Percentiles rank a stretch among this genome's conserved stretches.
phyloP scores from a whole-genome alignment of 1,140 invertebrate genomes.

The Charaxes varanes region DNA sequence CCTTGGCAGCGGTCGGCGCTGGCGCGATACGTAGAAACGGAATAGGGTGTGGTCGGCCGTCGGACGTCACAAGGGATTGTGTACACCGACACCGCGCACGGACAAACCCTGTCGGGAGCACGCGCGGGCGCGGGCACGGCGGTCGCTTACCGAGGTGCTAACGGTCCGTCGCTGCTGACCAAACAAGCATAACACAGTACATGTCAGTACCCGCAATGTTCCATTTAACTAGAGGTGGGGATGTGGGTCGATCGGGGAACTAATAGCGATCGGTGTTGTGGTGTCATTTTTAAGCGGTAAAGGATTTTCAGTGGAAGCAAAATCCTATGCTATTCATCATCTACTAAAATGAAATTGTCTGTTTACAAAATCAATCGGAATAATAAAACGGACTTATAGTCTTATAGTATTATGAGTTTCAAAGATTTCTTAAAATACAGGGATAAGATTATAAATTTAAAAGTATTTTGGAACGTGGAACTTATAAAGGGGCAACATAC shows the following conservation, averaged over 20 bases:
- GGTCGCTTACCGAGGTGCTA: constrained; percentile 70
- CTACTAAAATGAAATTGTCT: constrained; percentile 1
- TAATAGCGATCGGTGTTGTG: constrained; percentile 20
- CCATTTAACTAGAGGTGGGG: constrained; percentile 38
- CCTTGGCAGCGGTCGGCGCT: constrained; percentile 15
- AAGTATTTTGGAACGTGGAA: too few relatives aligned
- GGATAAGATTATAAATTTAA: too few relatives aligned
- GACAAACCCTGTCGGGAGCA: constrained; percentile 39
- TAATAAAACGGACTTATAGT: neutral
- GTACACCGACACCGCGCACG: constrained; percentile 55
- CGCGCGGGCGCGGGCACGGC: constrained; percentile 49
- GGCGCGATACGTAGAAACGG: constrained; percentile 13
- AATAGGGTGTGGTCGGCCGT: constrained; percentile 38
- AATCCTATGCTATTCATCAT: constrained; percentile 7
- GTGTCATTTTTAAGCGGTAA: constrained; percentile 20
- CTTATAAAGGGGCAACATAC: too few relatives aligned
- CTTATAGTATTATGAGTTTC: too few relatives aligned
- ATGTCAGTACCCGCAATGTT: constrained; percentile 65
- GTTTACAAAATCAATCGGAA: neutral
- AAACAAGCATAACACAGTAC: constrained; percentile 70
- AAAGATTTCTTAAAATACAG: too few relatives aligned
- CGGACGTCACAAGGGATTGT: constrained; percentile 69
- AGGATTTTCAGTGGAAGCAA: constrained; percentile 9
- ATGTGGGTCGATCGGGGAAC: constrained; percentile 18
- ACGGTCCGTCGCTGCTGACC: constrained; percentile 72